phyloP scores from a whole-genome alignment of 1,140 invertebrate genomes.

The Aphidius gifuensis region DNA sequence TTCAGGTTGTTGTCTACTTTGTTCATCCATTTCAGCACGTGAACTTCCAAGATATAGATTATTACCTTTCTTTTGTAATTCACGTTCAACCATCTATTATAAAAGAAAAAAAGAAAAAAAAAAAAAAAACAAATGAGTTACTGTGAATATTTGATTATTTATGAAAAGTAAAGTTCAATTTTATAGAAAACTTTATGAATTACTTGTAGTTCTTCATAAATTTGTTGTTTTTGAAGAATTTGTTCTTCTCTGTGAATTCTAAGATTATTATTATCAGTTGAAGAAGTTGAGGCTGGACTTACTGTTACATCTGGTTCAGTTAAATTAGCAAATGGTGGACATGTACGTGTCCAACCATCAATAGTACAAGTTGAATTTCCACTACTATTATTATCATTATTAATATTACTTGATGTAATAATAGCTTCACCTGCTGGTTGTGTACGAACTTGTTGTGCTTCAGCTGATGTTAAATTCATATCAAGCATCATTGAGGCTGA shows the following conservation, averaged over 20 bases:
- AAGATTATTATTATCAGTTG: constrained; percentile 37
- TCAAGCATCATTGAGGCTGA: constrained; percentile 54
- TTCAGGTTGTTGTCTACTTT: constrained; percentile 30
- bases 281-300: constrained; percentile 33
- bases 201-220: constrained; percentile 74
- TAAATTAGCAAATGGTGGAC: constrained; percentile 33
- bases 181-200: background rate
- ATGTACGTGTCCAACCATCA: no score
- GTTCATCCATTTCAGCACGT: constrained; percentile 21
- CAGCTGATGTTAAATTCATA: constrained; percentile 56
- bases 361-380: constrained; percentile 7
- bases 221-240: constrained; percentile 71
- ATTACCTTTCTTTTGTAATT: constrained; percentile 65
- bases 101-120: constrained; percentile 20
- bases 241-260: constrained; percentile 61
- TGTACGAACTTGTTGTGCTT: constrained; percentile 56
- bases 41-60: constrained; percentile 49
- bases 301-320: constrained; percentile 50
- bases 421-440: constrained; percentile 50
- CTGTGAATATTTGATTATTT: background rate
- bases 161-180: no score
- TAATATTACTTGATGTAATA: constrained; percentile 29
- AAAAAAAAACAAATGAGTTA: background rate
- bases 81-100: constrained; percentile 68
- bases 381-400: constrained; percentile 51